A percentile compares a stretch with the other conserved stretches of the same genome.
Evolutionary conservation across 2,797 vertebrate genomes (phyloP).

Genomic region (Manis pentadactyla): DNA sequence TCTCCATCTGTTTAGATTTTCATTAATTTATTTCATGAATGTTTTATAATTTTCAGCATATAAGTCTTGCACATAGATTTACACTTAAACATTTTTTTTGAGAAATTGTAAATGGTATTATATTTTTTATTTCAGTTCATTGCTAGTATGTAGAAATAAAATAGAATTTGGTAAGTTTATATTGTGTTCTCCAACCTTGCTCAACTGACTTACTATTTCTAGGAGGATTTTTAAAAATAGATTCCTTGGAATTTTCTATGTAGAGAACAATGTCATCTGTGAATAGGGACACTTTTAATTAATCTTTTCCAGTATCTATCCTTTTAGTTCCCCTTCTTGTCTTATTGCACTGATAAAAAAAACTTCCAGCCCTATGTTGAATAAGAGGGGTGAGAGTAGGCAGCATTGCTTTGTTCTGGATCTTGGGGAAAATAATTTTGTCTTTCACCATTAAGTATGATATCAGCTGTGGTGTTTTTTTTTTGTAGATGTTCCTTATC

Average conservation of each 20-base stretch:
- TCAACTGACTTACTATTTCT: not conserved
- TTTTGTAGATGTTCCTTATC: slow-evolving; percentile 17
- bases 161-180: not conserved
- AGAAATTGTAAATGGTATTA: not conserved
- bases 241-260: not conserved
- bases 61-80: not conserved
- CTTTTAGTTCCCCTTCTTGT: not conserved
- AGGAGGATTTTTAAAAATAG: not conserved
- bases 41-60: not conserved
- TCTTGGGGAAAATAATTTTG: not conserved
- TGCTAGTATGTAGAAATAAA: not conserved
- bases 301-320: not conserved
- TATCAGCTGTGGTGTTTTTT: not conserved
- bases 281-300: not conserved
- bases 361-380: not conserved
- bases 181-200: not conserved
- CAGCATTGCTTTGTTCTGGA: not conserved
- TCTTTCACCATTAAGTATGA: not conserved
- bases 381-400: not conserved
- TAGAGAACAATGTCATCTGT: not conserved
- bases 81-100: not conserved
- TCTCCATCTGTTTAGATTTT: slow-evolving; percentile 33
- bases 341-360: not conserved
- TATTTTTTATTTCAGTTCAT: slow-evolving; percentile 17
- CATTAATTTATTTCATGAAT: not conserved